phyloP scores from a whole-genome alignment of 2,888 invertebrate species.

The Amiota minor region DNA sequence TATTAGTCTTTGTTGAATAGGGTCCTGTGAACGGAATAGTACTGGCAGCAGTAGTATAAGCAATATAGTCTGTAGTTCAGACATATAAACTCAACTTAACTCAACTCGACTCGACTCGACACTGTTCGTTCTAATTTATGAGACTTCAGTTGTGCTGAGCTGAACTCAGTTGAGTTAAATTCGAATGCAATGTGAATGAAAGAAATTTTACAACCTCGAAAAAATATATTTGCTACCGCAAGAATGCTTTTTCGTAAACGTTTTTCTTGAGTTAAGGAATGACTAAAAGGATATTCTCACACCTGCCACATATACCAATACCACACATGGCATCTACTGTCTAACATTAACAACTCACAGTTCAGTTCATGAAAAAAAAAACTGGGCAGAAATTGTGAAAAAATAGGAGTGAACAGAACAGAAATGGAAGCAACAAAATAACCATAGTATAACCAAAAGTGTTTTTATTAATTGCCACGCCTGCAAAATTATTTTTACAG shows the following conservation, averaged over 20 bases:
- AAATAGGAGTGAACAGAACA: too few species aligned
- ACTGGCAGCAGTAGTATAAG: too few species aligned
- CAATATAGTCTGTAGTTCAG: neutral
- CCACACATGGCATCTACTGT: neutral
- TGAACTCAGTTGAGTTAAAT: neutral
- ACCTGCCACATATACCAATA: neutral
- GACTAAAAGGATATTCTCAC: neutral
- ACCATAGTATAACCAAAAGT: conserved; percentile 13
- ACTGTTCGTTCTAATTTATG: conserved; percentile 16
- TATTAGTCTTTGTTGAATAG: neutral
- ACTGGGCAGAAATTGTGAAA: neutral
- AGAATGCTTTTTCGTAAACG: too few species aligned
- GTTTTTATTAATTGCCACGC: conserved; percentile 64
- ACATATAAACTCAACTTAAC: neutral
- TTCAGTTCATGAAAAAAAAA: neutral
- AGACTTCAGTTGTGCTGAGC: conserved; percentile 11
- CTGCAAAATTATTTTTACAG: conserved; percentile 37
- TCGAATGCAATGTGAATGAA: neutral
- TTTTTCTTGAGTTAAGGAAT: too few species aligned
- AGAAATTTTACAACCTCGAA: neutral
- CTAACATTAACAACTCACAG: neutral
- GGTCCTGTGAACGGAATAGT: neutral
- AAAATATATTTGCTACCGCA: neutral
- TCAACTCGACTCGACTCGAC: neutral
- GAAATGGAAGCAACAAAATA: conserved; percentile 4